These are phyloP conservation scores for Cryptotermes secundus DNA, from an alignment of 1,140 invertebrate species.

Conservation along the genomic window DNA sequence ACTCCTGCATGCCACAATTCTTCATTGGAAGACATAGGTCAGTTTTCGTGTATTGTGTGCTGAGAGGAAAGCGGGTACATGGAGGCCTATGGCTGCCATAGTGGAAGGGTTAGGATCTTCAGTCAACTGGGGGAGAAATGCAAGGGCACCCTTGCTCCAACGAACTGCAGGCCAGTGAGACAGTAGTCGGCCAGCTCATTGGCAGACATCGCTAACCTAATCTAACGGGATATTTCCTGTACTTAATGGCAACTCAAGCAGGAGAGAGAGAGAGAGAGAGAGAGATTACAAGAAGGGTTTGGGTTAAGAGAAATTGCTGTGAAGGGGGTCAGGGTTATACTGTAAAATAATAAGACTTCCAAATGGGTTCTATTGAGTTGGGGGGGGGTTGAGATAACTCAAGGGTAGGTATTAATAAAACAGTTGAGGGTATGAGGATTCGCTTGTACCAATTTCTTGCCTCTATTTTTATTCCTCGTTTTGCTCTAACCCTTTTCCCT, in stretches of 20 bases:
- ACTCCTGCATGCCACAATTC: background rate
- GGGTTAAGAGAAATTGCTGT: background rate
- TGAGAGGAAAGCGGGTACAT: background rate
- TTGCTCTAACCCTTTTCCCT: constrained; percentile 11
- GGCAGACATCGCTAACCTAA: background rate
- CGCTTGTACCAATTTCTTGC: background rate
- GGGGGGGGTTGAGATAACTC: background rate
- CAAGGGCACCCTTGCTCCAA: background rate
- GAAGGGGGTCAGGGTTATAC: constrained; percentile 14
- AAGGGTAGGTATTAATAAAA: background rate
- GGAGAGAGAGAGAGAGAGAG: background rate
- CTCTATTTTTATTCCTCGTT: background rate
- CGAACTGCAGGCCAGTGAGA: background rate
- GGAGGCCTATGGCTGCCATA: background rate
- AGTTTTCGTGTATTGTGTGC: background rate
- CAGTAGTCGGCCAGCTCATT: background rate
- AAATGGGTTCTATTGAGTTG: background rate
- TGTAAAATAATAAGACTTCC: background rate
- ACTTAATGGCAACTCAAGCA: background rate
- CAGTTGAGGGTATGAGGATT: background rate
- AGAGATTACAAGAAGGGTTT: background rate
- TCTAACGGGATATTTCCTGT: constrained; percentile 19
- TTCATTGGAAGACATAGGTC: constrained; percentile 11
- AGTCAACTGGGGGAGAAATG: background rate
- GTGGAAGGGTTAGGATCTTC: background rate